Base-by-base conservation (phyloP, 2,797 vertebrate species). In the Pipistrellus kuhlii region DNA sequence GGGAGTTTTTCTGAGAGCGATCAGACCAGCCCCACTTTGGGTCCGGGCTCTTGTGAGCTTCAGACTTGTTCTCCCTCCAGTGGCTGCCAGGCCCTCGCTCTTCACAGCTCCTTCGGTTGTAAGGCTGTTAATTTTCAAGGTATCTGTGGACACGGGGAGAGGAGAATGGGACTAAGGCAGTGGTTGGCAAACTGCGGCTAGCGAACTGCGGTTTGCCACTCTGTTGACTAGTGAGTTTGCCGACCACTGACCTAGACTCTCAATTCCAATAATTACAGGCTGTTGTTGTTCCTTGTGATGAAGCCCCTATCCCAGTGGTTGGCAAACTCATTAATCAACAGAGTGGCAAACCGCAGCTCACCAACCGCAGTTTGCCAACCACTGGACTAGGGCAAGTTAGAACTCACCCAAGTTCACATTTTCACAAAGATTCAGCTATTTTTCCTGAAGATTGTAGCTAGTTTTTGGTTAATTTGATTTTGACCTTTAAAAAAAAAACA, bases 391-490 rank as follows among this genome's bases (percentile, higher is more conserved):
- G 10, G 59, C 38, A 46, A 73, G 44, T 62, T 75, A 76, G 57
- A 85, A 64, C 21, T 66, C 15, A 4, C 46, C 55, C 53, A 68
- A 82, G 15, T 38, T 82, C 21, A 81, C 3, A 11, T 30, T 72
- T 7, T 71, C 44, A 30, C 53, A 77, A 46, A 35, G 44, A 62
- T 32, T 8, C 4, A 64, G 66, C 25, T 35, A 20, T 20, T 75
- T 73, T 85, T 84, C 88, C 73, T 51, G 12, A 85, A 38, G 8
- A 64, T 71, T 59, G 3, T 82, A 46, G 35, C 66, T 87, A 82
- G 32, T 32, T 44, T 80, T 71, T 90, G 13, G 41, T 82, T 86
- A 85, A 62, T 85, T 89, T 71, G 35, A 53, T 71, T 83, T 86
- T 57, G 69, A 62, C 53, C 1, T 69, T 51, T 80, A 5, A 27